Percentiles rank a stretch among this genome's conserved stretches.
Evolutionary conservation across 2,888 invertebrate species (phyloP).

Genomic region (Desoria tigrina): DNA sequence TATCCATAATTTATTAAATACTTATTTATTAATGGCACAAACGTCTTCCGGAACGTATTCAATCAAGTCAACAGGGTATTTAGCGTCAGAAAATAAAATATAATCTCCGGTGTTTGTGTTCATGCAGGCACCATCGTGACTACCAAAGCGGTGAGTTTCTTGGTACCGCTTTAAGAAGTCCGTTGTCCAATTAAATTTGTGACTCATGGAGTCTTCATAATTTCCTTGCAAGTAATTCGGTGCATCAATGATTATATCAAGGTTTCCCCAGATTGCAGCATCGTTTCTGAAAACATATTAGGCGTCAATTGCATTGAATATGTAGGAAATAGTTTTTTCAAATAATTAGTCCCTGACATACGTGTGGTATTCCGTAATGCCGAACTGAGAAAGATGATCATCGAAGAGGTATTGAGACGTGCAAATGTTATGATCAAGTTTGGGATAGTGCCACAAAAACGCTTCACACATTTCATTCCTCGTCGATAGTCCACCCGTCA

Average conservation of each 20-base stretch:
- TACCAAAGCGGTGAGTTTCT: constrained; percentile 8
- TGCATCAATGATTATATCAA: constrained; percentile 16
- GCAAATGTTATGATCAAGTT: constrained; percentile 14
- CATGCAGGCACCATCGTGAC: constrained; percentile 5
- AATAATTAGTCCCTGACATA: too few relatives aligned
- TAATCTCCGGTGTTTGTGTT: not conserved
- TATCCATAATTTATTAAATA: too few relatives aligned
- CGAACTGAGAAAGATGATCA: too few relatives aligned
- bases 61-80: constrained; percentile 16
- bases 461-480: constrained; percentile 17
- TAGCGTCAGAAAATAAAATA: not conserved
- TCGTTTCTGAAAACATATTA: too few relatives aligned
- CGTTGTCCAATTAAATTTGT: constrained; percentile 22
- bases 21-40: too few relatives aligned
- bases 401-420: constrained; percentile 16
- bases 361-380: too few relatives aligned
- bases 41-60: constrained; percentile 25
- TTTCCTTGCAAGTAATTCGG: constrained; percentile 16
- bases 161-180: constrained; percentile 20
- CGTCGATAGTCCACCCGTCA: not conserved
- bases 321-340: too few relatives aligned
- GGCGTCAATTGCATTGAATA: too few relatives aligned
- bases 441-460: constrained; percentile 20
- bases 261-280: too few relatives aligned
- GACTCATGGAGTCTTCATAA: constrained; percentile 16